Percentiles rank a stretch among this genome's conserved stretches.
These are phyloP conservation scores for Brachyopa scutellaris DNA, from an alignment of 2,888 invertebrate species.

Conservation along the genomic window DNA sequence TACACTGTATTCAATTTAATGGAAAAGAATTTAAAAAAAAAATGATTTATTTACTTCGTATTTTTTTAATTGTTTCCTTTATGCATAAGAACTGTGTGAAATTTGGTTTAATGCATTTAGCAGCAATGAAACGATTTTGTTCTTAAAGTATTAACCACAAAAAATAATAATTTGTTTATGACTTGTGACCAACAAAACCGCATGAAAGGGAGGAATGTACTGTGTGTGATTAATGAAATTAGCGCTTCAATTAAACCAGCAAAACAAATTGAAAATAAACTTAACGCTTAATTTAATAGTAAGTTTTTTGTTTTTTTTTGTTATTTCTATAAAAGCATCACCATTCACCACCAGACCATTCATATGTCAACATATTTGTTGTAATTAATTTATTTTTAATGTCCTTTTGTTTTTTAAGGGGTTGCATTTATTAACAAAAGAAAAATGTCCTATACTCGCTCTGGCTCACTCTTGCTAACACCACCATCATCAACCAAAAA, in stretches of 20 bases:
- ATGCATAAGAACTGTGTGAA: slow-evolving; percentile 6
- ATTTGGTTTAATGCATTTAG: slow-evolving; percentile 24
- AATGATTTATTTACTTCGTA: slow-evolving; percentile 14
- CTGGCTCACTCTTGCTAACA: slow-evolving; percentile 32
- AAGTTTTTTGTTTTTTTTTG: too few species aligned
- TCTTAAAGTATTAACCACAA: slow-evolving; percentile 11
- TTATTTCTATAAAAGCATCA: slow-evolving; percentile 28
- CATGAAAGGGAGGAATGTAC: slow-evolving; percentile 62
- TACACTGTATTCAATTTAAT: slow-evolving; percentile 18
- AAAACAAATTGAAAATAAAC: slow-evolving; percentile 33
- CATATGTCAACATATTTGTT: slow-evolving; percentile 26
- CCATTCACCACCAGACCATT: slow-evolving; percentile 38
- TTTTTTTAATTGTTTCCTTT: slow-evolving; percentile 15
- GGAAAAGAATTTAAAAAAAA: slow-evolving; percentile 11
- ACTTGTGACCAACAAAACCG: slow-evolving; percentile 29
- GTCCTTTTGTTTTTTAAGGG: slow-evolving; percentile 5
- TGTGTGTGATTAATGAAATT: slow-evolving; percentile 67
- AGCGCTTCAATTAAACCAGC: slow-evolving; percentile 51
- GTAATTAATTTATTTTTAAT: slow-evolving; percentile 28
- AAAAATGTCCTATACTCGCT: slow-evolving; percentile 18
- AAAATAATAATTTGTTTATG: not conserved
- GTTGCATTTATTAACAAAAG: slow-evolving; percentile 40
- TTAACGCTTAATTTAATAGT: slow-evolving; percentile 58
- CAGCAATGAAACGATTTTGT: slow-evolving; percentile 17
- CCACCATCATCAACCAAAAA: slow-evolving; percentile 15